Conservation (phyloP, 2,888 invertebrate species). For the Lordiphosa andalusiaca region DNA sequence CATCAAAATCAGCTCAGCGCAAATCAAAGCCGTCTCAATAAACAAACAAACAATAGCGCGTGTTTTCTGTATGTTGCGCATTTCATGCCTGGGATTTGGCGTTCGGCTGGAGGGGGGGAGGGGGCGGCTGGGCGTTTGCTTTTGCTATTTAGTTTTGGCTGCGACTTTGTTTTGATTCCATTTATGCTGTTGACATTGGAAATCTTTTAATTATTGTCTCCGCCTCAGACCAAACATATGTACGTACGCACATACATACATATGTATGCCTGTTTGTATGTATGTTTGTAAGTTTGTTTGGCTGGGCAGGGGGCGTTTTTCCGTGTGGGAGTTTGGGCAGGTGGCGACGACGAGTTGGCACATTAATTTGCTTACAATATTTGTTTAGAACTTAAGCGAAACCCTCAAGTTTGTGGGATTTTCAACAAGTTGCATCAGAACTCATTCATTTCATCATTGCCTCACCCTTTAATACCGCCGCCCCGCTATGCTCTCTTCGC, state of each 20-base stretch:
- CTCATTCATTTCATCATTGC: no score
- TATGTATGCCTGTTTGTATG: no score
- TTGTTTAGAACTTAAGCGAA: no score
- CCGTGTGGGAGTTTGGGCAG: constrained; percentile 9
- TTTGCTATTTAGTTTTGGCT: constrained; percentile 53
- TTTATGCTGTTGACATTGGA: constrained; percentile 69
- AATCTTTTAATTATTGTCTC: constrained; percentile 72
- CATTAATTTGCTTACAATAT: no score
- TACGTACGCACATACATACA: no score
- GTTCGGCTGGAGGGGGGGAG: not conserved
- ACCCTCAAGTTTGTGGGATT: no score
- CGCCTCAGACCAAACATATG: constrained; percentile 4
- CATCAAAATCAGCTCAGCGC: constrained; percentile 50
- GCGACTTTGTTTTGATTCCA: constrained; percentile 72
- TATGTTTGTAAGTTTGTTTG: no score
- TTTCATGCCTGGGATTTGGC: constrained; percentile 43
- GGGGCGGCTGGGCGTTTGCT: constrained; percentile 23
- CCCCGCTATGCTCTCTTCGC: no score
- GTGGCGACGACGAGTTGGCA: not conserved
- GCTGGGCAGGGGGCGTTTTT: constrained; percentile 1
- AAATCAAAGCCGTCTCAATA: constrained; percentile 70
- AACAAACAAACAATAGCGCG: constrained; percentile 53
- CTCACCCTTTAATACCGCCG: no score
- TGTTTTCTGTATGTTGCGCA: constrained; percentile 38
- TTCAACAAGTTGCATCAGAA: no score